Conservation (phyloP, 2,113 vertebrate species). For the Danionella cerebrum region DNA sequence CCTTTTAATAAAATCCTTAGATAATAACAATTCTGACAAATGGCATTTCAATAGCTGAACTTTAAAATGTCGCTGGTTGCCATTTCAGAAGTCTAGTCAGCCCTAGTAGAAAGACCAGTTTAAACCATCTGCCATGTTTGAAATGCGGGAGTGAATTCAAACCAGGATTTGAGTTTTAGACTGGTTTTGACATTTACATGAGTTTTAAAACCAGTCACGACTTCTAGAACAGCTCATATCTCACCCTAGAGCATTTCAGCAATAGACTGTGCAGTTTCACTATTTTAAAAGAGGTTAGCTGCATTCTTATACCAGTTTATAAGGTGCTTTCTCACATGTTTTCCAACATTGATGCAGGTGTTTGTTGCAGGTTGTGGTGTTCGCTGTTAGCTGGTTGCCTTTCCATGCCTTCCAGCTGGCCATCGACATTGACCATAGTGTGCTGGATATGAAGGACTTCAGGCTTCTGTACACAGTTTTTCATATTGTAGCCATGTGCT, state of each 20-base stretch:
- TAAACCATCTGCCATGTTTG: no score
- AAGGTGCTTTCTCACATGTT: neutral
- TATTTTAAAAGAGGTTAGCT: neutral
- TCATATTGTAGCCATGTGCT: conserved; percentile 91
- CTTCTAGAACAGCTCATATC: neutral
- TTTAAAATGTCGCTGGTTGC: no score
- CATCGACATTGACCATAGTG: conserved; percentile 78
- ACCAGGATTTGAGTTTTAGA: no score
- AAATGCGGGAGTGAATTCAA: no score
- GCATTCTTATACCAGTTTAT: neutral
- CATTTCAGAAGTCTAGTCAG: no score
- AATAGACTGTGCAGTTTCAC: neutral
- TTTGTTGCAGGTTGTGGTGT: conserved; percentile 63
- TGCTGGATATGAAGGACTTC: conserved; percentile 79
- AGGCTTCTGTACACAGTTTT: conserved; percentile 86
- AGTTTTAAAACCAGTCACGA: neutral
- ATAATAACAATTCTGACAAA: no score
- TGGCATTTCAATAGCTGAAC: no score
- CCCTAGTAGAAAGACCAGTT: no score
- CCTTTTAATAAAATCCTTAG: no score
- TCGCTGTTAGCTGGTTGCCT: conserved; percentile 87
- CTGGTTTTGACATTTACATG: neutral
- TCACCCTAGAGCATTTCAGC: neutral
- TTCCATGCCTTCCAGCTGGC: conserved; percentile 88
- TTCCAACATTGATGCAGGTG: neutral